Evolutionary conservation across 2,888 invertebrate genomes (phyloP).

Genomic region (Tetranychus truncatus): DNA sequence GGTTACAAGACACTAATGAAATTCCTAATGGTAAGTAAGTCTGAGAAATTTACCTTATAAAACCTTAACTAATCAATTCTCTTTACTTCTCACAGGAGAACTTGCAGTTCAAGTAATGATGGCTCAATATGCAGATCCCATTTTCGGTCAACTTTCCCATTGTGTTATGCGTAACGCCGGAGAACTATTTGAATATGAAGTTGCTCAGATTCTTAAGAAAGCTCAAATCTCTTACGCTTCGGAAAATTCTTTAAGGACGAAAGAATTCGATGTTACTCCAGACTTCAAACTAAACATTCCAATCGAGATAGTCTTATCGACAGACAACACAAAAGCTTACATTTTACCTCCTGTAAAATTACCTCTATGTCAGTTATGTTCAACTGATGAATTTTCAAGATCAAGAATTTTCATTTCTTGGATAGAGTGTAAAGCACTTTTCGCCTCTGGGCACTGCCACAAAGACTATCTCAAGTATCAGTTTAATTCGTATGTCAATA

Average conservation of each 20-base stretch:
- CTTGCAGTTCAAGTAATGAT: conserved; percentile 17
- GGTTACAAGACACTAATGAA: background rate
- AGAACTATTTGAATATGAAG: conserved; percentile 14
- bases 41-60: background rate
- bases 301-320: background rate
- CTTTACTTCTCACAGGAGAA: background rate
- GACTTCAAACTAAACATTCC: conserved; percentile 20
- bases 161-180: conserved; percentile 8
- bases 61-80: background rate
- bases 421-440: conserved; percentile 21
- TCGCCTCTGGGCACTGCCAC: conserved; percentile 16
- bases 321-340: background rate
- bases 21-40: background rate
- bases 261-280: conserved; percentile 19
- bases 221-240: conserved; percentile 5
- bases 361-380: background rate
- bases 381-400: background rate
- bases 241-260: conserved; percentile 11
- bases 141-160: conserved; percentile 15
- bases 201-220: conserved; percentile 6
- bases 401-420: conserved; percentile 13
- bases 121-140: conserved; percentile 12
- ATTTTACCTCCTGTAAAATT: background rate
- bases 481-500: conserved; percentile 16
- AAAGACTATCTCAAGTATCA: conserved; percentile 14